Conservation (phyloP, 2,888 invertebrate genomes). For the Metopia argyrocephala region DNA sequence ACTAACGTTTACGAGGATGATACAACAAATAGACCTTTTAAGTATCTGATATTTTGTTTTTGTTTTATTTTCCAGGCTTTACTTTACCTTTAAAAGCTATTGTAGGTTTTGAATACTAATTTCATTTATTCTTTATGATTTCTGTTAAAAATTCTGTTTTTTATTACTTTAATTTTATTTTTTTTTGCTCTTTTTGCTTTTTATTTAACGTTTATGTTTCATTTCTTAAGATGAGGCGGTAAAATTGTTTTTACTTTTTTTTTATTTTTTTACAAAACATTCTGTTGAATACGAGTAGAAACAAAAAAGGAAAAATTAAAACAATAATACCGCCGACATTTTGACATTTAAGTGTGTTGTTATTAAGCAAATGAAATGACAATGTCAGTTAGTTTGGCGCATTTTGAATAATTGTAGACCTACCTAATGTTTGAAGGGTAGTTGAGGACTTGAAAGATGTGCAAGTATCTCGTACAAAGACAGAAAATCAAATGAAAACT, state of each 20-base stretch:
- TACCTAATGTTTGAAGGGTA: slow-evolving; percentile 54
- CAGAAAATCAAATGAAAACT: not conserved
- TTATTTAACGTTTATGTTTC: slow-evolving; percentile 35
- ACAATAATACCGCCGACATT: slow-evolving; percentile 57
- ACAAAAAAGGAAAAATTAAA: too few relatives aligned
- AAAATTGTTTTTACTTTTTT: slow-evolving; percentile 56
- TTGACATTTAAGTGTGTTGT: slow-evolving; percentile 63
- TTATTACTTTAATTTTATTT: slow-evolving; percentile 4
- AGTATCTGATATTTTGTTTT: slow-evolving; percentile 24
- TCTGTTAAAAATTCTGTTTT: slow-evolving; percentile 27
- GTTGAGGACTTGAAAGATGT: slow-evolving; percentile 9
- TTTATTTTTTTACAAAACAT: not conserved
- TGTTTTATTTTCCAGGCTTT: slow-evolving; percentile 13
- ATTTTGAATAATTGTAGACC: slow-evolving; percentile 63
- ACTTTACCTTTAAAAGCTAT: slow-evolving; percentile 51
- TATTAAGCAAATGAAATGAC: slow-evolving; percentile 64
- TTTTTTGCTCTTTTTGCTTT: not conserved
- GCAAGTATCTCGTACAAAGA: not conserved
- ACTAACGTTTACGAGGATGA: slow-evolving; percentile 28
- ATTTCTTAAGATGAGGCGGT: slow-evolving; percentile 60
- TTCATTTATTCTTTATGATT: slow-evolving; percentile 63
- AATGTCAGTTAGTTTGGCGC: slow-evolving; percentile 63
- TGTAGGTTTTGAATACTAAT: slow-evolving; percentile 64
- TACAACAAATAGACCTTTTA: slow-evolving; percentile 38
- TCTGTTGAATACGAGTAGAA: slow-evolving; percentile 8